Evolutionary conservation across 2,888 invertebrate genomes (phyloP), one percentile per base, ranked within the genome.

Genomic region (Junonia oenone): DNA sequence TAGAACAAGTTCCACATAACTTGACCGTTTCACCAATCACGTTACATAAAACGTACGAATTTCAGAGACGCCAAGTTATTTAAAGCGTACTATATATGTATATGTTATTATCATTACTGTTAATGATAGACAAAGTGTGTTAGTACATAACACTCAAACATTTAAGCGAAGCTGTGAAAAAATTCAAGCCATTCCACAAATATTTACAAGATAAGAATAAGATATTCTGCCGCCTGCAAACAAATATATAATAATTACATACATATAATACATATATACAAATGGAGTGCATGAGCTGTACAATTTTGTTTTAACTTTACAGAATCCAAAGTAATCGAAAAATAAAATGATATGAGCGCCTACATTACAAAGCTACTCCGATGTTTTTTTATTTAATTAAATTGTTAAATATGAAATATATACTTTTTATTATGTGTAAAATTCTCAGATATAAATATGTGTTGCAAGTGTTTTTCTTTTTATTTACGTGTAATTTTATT

Each of bases 201-300:
- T 61, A 59, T 63, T 61, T 63, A 56, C 58, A 63, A 51, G 59
- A 56, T 37, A 61, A 29, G n/a, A n/a, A 56, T 37, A 61, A 26
- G 38, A 63, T 53, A 59, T 52, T 54, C 58, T 51, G 61, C 64
- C 51, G 62, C 62, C 68, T 67, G 68, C 59, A 70, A 65, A 65
- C 64, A 68, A 61, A 67, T 63, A 61, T 54, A 63, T 45, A 66
- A 58, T 59, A 58, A 62, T 48, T 61, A 64, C 56, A 57, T 62
- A 64, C 57, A 66, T 64, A 67, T 40, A 61, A 51, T 56, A 55
- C 37, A 63, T 46, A 48, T 14, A 64, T 46, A 46, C 17, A 38
- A 17, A 43, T 53, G 60, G 53, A 56, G 59, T 43, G 27, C 8
- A 45, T 14, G 27, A 45, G 35, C 11, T 19, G 15, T 27, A 35